Conservation (phyloP, 2,113 vertebrate species). For the Saccopteryx bilineata region DNA sequence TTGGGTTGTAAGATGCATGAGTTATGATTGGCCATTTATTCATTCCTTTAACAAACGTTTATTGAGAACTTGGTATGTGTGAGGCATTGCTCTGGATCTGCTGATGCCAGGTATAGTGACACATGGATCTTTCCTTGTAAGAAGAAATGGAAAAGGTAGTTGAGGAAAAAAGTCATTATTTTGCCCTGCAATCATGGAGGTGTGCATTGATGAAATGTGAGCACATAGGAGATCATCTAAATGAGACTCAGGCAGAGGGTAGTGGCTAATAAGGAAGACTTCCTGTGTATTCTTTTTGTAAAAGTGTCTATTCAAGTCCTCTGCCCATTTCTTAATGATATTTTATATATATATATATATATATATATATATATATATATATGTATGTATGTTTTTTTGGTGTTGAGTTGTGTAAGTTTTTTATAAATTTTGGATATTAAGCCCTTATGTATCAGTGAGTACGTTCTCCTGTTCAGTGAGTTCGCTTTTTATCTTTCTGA, state of each 20-base stretch:
- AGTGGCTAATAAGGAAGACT: background rate
- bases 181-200: background rate
- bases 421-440: too few relatives aligned
- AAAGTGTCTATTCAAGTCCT: too few relatives aligned
- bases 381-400: too few relatives aligned
- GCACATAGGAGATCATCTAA: background rate
- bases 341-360: too few relatives aligned
- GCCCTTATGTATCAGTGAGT: too few relatives aligned
- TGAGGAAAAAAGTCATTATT: background rate
- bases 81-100: background rate
- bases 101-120: slow-evolving; percentile 3
- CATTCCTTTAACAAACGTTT: background rate
- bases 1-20: background rate
- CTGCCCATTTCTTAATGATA: too few relatives aligned
- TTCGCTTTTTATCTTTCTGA: too few relatives aligned
- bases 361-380: too few relatives aligned
- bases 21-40: background rate
- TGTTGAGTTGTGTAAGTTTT: too few relatives aligned
- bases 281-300: background rate
- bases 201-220: background rate
- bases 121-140: background rate
- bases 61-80: background rate
- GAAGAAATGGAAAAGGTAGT: background rate
- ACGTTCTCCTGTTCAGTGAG: too few relatives aligned
- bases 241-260: background rate